phyloP scores from a whole-genome alignment of 2,113 vertebrate species.

The Catagonus wagneri region DNA sequence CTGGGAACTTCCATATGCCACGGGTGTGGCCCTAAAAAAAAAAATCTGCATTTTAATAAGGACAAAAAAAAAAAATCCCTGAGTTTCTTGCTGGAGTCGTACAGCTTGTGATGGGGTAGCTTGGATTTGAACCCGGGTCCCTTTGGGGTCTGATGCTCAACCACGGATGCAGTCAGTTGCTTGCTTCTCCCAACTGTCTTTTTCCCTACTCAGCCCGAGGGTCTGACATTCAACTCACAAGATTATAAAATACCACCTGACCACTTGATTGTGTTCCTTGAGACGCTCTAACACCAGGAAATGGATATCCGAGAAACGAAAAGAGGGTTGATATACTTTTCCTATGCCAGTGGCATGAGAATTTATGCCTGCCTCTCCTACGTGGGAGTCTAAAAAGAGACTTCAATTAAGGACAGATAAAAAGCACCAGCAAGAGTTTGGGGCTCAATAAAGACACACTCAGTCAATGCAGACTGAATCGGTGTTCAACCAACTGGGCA shows the following conservation, averaged over 20 bases:
- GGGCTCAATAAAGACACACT: background rate
- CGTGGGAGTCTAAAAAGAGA: background rate
- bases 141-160: rapidly evolving
- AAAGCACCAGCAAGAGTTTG: background rate
- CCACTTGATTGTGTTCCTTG: too few relatives aligned
- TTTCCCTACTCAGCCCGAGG: background rate
- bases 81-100: background rate
- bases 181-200: background rate
- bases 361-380: background rate
- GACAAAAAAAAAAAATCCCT: background rate
- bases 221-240: background rate
- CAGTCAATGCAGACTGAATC: background rate
- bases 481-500: background rate
- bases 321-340: background rate
- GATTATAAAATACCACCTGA: background rate
- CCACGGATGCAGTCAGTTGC: too few relatives aligned
- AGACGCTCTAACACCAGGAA: background rate
- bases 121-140: background rate
- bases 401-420: background rate
- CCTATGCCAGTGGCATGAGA: background rate
- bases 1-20: too few relatives aligned
- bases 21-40: too few relatives aligned
- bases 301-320: background rate
- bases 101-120: rapidly evolving
- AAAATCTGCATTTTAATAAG: background rate